Conservation (phyloP, 2,888 invertebrate genomes). For the Deilephila elpenor region DNA sequence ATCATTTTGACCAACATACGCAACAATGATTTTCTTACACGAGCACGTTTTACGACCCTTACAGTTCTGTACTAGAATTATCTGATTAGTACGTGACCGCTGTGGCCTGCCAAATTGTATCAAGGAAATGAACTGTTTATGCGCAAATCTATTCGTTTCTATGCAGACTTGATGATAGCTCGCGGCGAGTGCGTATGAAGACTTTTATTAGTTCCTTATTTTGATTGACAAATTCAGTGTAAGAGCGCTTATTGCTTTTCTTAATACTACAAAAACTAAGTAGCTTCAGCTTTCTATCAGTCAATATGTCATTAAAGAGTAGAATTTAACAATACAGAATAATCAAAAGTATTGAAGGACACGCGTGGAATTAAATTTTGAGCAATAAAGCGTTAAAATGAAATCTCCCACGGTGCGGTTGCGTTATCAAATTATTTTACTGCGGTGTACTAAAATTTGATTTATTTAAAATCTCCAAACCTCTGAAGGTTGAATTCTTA, state of each 20-base stretch:
- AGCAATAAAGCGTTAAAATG: neutral
- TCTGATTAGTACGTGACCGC: constrained; percentile 49
- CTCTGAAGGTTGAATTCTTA: constrained; percentile 14
- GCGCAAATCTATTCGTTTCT: constrained; percentile 18
- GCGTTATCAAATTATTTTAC: constrained; percentile 8
- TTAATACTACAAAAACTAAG: neutral
- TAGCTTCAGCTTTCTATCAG: neutral
- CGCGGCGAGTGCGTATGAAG: neutral
- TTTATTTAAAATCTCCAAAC: neutral
- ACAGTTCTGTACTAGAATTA: constrained; percentile 46
- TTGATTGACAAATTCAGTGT: neutral
- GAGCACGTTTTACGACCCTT: constrained; percentile 37
- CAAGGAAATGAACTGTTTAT: constrained; percentile 32
- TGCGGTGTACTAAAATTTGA: neutral
- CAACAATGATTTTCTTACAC: constrained; percentile 15
- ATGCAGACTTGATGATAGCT: neutral
- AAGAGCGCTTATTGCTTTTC: neutral
- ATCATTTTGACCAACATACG: constrained; percentile 33
- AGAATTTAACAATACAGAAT: neutral
- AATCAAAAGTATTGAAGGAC: neutral
- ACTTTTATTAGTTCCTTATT: neutral
- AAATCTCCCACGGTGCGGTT: constrained; percentile 16
- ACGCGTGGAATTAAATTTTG: neutral
- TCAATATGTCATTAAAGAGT: neutral
- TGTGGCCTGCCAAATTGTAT: constrained; percentile 46